A percentile compares a stretch with the other conserved stretches of the same genome.
Conservation (phyloP, 2,888 invertebrate genomes). For the Mythimna loreyi region DNA sequence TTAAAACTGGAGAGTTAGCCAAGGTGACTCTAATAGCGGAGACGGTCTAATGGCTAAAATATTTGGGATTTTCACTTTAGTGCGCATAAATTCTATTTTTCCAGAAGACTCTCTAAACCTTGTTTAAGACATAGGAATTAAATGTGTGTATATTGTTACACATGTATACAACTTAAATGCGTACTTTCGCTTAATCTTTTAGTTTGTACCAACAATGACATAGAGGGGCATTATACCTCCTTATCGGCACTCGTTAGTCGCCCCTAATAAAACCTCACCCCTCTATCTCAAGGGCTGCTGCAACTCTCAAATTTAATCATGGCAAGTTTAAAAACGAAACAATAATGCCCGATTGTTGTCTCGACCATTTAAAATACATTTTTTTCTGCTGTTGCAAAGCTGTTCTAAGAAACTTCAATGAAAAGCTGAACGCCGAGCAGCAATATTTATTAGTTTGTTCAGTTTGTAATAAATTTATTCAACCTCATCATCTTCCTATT, state of each 20-base stretch:
- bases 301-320: slow-evolving; percentile 88
- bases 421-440: not conserved
- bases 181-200: slow-evolving; percentile 57
- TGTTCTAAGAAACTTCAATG: slow-evolving; percentile 9
- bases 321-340: slow-evolving; percentile 88
- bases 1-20: too few relatives aligned
- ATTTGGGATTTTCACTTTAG: too few relatives aligned
- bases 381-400: not conserved
- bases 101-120: too few relatives aligned
- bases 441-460: not conserved
- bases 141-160: fast-evolving
- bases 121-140: not conserved
- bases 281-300: slow-evolving; percentile 87
- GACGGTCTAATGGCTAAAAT: too few relatives aligned
- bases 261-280: slow-evolving; percentile 89
- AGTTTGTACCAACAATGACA: slow-evolving; percentile 65
- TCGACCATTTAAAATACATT: not conserved
- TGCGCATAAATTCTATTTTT: too few relatives aligned
- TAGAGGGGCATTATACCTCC: slow-evolving; percentile 86
- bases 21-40: too few relatives aligned
- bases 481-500: too few relatives aligned
- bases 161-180: slow-evolving; percentile 1
- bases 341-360: slow-evolving; percentile 70
- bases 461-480: too few relatives aligned
- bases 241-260: slow-evolving; percentile 89